phyloP scores from a whole-genome alignment of 2,797 vertebrate genomes.

The Discoglossus pictus region DNA sequence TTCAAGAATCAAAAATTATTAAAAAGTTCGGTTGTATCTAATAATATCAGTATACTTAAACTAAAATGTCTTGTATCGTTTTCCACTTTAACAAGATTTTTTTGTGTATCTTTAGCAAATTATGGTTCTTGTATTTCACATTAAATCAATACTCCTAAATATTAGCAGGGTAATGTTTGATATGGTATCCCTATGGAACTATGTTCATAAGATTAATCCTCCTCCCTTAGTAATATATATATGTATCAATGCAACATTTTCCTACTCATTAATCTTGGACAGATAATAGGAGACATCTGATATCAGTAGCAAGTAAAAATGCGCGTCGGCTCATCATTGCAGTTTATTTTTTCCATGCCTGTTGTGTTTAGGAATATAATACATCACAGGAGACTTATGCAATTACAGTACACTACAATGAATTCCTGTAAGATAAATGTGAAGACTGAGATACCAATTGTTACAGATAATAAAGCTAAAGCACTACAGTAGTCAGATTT shows the following conservation, averaged over 20 bases:
- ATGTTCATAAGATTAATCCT: slow-evolving; percentile 2
- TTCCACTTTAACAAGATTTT: too few species aligned
- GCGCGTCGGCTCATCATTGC: neutral
- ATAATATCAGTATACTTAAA: too few species aligned
- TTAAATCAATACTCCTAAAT: slow-evolving; percentile 22
- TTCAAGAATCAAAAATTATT: too few species aligned
- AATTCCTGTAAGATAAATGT: neutral
- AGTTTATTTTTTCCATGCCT: neutral
- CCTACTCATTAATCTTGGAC: slow-evolving; percentile 4
- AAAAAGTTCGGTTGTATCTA: too few species aligned
- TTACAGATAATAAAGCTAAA: too few species aligned
- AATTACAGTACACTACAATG: neutral
- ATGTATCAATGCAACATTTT: slow-evolving; percentile 8
- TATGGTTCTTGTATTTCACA: slow-evolving; percentile 5
- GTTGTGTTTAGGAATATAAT: neutral
- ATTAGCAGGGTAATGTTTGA: slow-evolving; percentile 5
- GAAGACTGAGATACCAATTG: neutral
- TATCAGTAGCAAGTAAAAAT: neutral
- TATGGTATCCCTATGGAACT: neutral
- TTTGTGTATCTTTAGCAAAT: neutral
- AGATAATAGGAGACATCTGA: slow-evolving; percentile 16
- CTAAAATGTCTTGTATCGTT: too few species aligned
- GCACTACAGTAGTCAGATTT: too few species aligned
- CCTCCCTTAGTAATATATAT: slow-evolving; percentile 11
- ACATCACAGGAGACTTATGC: neutral